phyloP scores from a whole-genome alignment of 2,113 vertebrate species.

The Caranx ignobilis region DNA sequence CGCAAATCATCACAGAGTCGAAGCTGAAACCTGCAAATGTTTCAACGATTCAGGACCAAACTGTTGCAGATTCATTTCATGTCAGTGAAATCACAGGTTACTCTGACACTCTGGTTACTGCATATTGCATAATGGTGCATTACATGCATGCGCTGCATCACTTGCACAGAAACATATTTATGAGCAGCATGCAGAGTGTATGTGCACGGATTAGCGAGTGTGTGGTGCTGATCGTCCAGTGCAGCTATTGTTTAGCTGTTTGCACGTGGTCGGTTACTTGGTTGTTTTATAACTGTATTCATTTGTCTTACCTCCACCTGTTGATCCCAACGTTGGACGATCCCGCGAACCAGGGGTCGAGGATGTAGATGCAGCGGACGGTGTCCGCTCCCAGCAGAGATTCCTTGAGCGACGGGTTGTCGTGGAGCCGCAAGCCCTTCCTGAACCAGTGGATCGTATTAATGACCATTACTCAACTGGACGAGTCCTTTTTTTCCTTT shows the following conservation, averaged over 20 bases:
- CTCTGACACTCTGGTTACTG: background rate
- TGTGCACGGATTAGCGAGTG: background rate
- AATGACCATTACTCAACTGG: conserved; percentile 90
- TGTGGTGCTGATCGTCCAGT: background rate
- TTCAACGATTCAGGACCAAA: background rate
- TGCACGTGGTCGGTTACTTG: background rate
- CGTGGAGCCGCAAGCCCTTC: conserved; percentile 97
- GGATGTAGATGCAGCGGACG: conserved; percentile 96
- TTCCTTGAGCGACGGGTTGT: conserved; percentile 94
- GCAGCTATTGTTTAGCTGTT: background rate
- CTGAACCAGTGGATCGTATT: conserved; percentile 99
- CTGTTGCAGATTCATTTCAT: background rate
- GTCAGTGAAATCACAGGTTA: background rate
- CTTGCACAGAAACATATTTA: background rate
- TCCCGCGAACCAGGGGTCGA: conserved; percentile 98
- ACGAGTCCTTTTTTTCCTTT: conserved; percentile 52
- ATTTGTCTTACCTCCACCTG: conserved; percentile 93
- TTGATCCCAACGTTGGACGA: conserved; percentile 98
- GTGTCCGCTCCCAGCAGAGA: conserved; percentile 92
- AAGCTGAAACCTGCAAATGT: background rate
- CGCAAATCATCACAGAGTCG: background rate
- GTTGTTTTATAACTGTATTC: too few species aligned
- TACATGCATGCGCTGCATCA: too few species aligned
- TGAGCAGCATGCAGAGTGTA: too few species aligned
- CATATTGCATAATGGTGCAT: too few species aligned